Base-by-base conservation (phyloP, 2,888 invertebrate species). In the Zaprionus bogoriensis region DNA sequence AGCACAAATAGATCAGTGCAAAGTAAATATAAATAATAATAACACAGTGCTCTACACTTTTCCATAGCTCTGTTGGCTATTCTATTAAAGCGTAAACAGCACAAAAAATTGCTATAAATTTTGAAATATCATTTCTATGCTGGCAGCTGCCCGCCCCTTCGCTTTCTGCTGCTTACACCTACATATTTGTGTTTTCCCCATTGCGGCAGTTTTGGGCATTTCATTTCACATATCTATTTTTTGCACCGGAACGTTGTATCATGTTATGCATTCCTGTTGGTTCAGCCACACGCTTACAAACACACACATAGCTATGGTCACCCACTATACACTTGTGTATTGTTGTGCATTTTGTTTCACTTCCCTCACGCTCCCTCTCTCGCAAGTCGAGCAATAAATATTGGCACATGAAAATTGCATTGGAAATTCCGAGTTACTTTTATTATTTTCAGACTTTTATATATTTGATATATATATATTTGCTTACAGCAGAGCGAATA, bases 1-100 rank as follows among this genome's bases (percentile, higher is more conserved):
- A 36, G 9, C 32, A 17, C 9, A 42, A 67, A 70, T 68, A 77
- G 80, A 80, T 80, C 77, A 72, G 71, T 63, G 59, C 64, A 80
- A 83, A 59, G 69, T 69, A 70, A 70, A 82, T 72, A 82, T 77
- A 81, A 80, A 77, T 80, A 83, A 76, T 73, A n/a, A n/a, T n/a
- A 67, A 55, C 50, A 45, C 25, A 62, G 9, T 2, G 41, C 23
- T n/a, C n/a, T n/a, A 17, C 47, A 45, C 22, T 20, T 28, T 39
- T 44, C 25, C 57, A 57, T 61, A 65, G 58, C 20, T 14, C 42
- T 57, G 36, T 54, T 55, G 25, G 23, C 39, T 28, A 44, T 52
- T 61, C 46, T 59, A 52, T 53, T 62, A 58, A 55, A 23, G 23
- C 3, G 45, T 46, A 39, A 39, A 39, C 12, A 12, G 17, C 20